Evolutionary conservation across 2,888 invertebrate species (phyloP).

Genomic region (Drosophila affinis): DNA sequence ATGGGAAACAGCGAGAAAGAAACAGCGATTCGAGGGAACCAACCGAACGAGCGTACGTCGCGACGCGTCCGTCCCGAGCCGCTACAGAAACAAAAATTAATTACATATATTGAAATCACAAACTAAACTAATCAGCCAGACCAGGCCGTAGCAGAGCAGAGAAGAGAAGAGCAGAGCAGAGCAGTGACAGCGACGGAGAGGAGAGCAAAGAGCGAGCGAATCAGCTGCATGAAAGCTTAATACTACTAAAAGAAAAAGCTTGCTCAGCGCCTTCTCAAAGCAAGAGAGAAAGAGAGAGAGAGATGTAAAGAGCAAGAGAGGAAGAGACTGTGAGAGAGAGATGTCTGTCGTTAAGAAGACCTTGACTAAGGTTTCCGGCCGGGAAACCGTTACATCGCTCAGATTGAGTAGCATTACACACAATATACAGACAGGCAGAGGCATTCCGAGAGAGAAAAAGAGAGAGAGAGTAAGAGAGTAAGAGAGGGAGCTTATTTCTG

Average conservation of each 20-base stretch:
- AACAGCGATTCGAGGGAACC: slow-evolving; percentile 32
- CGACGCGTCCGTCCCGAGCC: slow-evolving; percentile 64
- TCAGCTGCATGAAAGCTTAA: slow-evolving; percentile 14
- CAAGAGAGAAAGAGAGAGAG: slow-evolving; percentile 1
- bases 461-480: not conserved
- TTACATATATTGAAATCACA: slow-evolving; percentile 76
- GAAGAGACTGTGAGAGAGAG: slow-evolving; percentile 10
- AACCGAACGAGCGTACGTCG: slow-evolving; percentile 63
- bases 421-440: not conserved
- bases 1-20: slow-evolving; percentile 10
- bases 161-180: slow-evolving; percentile 2
- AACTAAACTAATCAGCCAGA: slow-evolving; percentile 75
- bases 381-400: slow-evolving; percentile 33
- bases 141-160: slow-evolving; percentile 30
- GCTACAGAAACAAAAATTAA: slow-evolving; percentile 77
- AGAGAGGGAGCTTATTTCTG: slow-evolving; percentile 6
- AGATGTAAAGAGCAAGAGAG: not conserved
- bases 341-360: slow-evolving; percentile 22
- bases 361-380: slow-evolving; percentile 49
- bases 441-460: not conserved
- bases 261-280: not conserved
- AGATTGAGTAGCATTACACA: not conserved
- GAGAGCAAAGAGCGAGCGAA: slow-evolving; percentile 27
- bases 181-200: not conserved
- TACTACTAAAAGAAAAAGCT: slow-evolving; percentile 20